These are phyloP conservation scores for Homalodisca vitripennis DNA, from an alignment of 1,140 invertebrate genomes.

Conservation along the genomic window DNA sequence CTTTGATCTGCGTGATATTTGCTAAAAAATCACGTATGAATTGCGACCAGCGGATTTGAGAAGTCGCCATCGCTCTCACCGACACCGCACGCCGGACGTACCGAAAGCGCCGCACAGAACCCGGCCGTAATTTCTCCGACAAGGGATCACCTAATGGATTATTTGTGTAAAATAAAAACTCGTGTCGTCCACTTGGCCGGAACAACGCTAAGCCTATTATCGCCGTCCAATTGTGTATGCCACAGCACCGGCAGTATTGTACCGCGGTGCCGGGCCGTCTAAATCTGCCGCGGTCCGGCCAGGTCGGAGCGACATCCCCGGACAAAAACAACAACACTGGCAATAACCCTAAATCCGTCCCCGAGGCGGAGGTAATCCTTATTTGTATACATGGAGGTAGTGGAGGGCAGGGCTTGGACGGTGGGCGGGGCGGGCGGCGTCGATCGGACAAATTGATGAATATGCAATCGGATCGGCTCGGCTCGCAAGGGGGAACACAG, in stretches of 20 bases:
- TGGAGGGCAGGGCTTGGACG: too few relatives aligned
- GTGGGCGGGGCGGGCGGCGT: not conserved
- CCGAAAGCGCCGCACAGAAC: too few relatives aligned
- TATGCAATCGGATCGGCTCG: not conserved
- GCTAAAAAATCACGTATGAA: too few relatives aligned
- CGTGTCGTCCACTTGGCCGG: not conserved
- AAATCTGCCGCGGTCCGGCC: not conserved
- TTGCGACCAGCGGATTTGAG: too few relatives aligned
- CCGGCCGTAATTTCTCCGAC: too few relatives aligned
- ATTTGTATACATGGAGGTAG: slow-evolving; percentile 15
- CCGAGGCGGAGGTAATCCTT: slow-evolving; percentile 14
- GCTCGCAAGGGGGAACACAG: slow-evolving; percentile 1
- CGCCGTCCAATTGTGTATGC: not conserved
- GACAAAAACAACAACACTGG: slow-evolving; percentile 13
- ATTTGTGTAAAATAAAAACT: not conserved
- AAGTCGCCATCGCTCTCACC: too few relatives aligned
- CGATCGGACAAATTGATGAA: slow-evolving; percentile 13
- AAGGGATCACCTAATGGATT: slow-evolving; percentile 17
- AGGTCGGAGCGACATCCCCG: not conserved
- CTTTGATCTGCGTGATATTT: too few relatives aligned
- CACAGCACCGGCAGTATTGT: not conserved
- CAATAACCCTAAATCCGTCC: slow-evolving; percentile 17
- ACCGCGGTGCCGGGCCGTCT: not conserved
- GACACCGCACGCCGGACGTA: too few relatives aligned
- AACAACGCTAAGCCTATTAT: not conserved